Percentiles rank a stretch among this genome's conserved stretches.
phyloP scores from a whole-genome alignment of 2,888 invertebrate genomes.

The Thera obeliscata region DNA sequence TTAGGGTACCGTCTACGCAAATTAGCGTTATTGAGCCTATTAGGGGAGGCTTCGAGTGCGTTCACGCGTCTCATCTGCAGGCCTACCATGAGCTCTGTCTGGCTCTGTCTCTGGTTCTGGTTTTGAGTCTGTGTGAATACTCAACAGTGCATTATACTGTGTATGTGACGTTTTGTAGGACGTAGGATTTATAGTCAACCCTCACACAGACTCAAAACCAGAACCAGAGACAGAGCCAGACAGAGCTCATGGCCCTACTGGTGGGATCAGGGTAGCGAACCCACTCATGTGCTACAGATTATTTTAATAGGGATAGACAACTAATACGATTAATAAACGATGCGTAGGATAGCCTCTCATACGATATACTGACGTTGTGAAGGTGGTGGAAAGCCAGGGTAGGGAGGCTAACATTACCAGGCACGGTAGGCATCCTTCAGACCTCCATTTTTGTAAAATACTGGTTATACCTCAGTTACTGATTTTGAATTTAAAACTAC shows the following conservation, averaged over 20 bases:
- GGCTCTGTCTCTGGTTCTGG: too few species aligned
- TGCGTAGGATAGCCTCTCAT: neutral
- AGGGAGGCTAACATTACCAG: neutral
- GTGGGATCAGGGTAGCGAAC: neutral
- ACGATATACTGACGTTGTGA: neutral
- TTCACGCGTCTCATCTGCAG: constrained; percentile 42
- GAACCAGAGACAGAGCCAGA: too few species aligned
- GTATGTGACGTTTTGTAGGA: too few species aligned
- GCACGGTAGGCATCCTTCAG: too few species aligned
- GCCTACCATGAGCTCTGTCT: neutral
- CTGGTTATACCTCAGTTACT: too few species aligned
- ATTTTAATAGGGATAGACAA: constrained; percentile 13
- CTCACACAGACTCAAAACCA: too few species aligned
- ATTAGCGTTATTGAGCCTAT: constrained; percentile 42
- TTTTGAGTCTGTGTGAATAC: too few species aligned
- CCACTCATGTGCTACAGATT: constrained; percentile 10
- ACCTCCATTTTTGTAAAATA: too few species aligned
- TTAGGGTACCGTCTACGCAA: constrained; percentile 45
- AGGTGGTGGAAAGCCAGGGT: neutral
- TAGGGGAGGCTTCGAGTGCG: constrained; percentile 25
- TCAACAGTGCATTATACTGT: too few species aligned
- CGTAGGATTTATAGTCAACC: too few species aligned
- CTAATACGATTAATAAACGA: neutral
- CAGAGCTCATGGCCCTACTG: too few species aligned
- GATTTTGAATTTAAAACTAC: neutral